These are phyloP conservation scores for Alethe castanea DNA, from an alignment of 2,113 vertebrate species.

Conservation along the genomic window DNA sequence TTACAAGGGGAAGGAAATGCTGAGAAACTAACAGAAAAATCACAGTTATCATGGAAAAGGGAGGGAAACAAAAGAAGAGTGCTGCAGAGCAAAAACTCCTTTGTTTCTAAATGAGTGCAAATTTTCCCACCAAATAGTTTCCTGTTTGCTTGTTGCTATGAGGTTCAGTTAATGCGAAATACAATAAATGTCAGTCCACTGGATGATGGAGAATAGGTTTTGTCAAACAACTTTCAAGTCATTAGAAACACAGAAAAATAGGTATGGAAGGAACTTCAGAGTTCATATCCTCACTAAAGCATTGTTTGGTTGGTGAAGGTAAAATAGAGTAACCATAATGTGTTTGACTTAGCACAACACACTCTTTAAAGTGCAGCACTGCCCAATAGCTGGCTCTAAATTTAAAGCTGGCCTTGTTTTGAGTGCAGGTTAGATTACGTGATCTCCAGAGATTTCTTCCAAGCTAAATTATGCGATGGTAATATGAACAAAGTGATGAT, in stretches of 20 bases:
- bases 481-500: neutral
- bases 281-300: neutral
- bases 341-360: neutral
- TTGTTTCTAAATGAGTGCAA: slow-evolving; percentile 5
- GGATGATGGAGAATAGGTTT: neutral
- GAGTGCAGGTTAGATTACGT: neutral
- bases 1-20: neutral
- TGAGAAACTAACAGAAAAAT: neutral
- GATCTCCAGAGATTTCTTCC: neutral
- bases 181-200: neutral
- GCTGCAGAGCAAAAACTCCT: neutral
- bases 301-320: neutral
- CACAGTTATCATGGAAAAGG: neutral
- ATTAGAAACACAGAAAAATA: slow-evolving; percentile 7
- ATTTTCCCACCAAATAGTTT: slow-evolving; percentile 34
- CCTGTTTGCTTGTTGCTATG: slow-evolving; percentile 30
- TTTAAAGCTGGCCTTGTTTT: neutral
- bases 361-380: neutral
- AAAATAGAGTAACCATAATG: neutral
- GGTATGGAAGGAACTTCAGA: neutral
- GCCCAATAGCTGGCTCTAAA: neutral
- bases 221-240: neutral
- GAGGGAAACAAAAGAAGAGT: neutral
- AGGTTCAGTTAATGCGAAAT: neutral
- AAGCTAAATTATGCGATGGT: neutral